Evolutionary conservation across 2,888 invertebrate genomes (phyloP), one percentile per base, ranked within the genome.

Genomic region (Drosophila glabriapex): DNA sequence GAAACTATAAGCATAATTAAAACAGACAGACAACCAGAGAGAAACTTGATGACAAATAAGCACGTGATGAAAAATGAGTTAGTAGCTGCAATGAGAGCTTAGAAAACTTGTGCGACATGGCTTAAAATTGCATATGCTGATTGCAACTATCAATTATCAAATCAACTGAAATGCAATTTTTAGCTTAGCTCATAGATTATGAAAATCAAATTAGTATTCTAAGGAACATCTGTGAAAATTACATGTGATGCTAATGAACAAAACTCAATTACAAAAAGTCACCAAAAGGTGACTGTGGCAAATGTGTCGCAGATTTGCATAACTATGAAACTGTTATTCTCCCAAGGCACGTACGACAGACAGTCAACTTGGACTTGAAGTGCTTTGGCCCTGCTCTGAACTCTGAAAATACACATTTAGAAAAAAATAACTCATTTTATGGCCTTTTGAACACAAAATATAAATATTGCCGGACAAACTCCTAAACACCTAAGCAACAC

Each of bases 371-470:
- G 60, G 62, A 62, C 64, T 60, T 66, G 55, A 74, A 58, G 33
- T 58, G 63, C 55, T 71, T 70, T 71, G 71, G 71, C 63, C 64
- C 76, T 55, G 65, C 68, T 33, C 14, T 73, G 50, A 68, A 59
- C 59, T 75, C 31, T 60, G 50, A 49, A 9, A 43, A 41, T 6
- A 53, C n/a, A 29, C 29, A 5, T 16, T 49, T 7, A 29, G 7
- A 22, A 2, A 37, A 65, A 46, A 33, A 39, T 29, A 73, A 63
- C 66, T 60, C 80, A 78, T 80, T 80, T 65, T 53, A 52, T 71
- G 73, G 80, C 60, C 68, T 70, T 70, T 79, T 54, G 12, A 80
- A 76, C 65, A 76, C 61, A 65, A 65, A 56, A 68, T 55, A 78
- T 53, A 65, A 59, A 74, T 68, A 74, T 41, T 62, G 61, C n/a